These are phyloP conservation scores for Sipha maydis DNA, from an alignment of 2,888 invertebrate species.

Conservation along the genomic window DNA sequence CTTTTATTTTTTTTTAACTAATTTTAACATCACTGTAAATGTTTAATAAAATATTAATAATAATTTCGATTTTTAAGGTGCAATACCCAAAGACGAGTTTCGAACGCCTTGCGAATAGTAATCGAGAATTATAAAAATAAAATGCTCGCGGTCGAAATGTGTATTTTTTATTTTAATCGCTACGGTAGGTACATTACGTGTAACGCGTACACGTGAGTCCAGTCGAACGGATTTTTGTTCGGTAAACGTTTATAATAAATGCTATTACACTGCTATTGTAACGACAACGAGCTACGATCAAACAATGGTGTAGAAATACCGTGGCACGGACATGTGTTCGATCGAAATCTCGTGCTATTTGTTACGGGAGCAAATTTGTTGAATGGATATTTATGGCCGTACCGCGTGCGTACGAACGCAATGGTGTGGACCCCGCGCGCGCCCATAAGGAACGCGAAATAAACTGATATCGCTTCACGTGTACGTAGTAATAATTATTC, in stretches of 20 bases:
- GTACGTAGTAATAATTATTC: too few relatives aligned
- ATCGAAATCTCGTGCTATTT: constrained; percentile 8
- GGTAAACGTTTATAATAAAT: neutral
- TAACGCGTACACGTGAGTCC: neutral
- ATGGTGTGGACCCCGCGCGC: neutral
- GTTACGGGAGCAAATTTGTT: constrained; percentile 14
- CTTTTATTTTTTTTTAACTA: too few relatives aligned
- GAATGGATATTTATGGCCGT: constrained; percentile 1
- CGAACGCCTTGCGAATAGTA: neutral
- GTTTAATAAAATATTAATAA: too few relatives aligned
- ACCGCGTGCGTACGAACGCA: neutral
- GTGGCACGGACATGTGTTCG: neutral
- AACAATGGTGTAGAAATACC: neutral
- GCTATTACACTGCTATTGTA: neutral
- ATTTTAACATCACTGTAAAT: too few relatives aligned
- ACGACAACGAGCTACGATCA: neutral
- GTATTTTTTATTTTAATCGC: neutral
- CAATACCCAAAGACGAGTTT: neutral
- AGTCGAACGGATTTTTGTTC: neutral
- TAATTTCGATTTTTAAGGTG: too few relatives aligned
- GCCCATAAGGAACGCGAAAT: neutral
- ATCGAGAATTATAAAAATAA: neutral
- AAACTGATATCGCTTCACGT: neutral
- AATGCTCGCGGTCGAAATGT: neutral
- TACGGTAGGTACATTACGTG: too few relatives aligned